phyloP scores from a whole-genome alignment of 64 coral and sea anemone genomes.

The Stylophora pistillata region DNA sequence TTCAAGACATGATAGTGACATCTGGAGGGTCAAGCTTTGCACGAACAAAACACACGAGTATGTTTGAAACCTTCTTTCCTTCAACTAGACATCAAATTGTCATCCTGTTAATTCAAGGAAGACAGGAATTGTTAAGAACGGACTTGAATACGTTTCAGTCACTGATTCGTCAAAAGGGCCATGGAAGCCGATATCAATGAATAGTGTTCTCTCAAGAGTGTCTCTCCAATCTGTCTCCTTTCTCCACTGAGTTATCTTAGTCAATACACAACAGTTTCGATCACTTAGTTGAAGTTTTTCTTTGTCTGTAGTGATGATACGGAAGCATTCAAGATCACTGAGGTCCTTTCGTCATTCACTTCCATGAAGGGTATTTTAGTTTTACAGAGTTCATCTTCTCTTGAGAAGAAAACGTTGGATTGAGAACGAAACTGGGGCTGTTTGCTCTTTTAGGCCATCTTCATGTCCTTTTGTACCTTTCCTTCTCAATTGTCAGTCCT shows the following conservation, averaged over 20 bases:
- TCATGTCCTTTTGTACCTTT: too few relatives aligned
- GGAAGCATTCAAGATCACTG: background rate
- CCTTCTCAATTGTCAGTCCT: too few relatives aligned
- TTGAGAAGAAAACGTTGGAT: too few relatives aligned
- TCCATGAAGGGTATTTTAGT: background rate
- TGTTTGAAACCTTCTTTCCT: background rate
- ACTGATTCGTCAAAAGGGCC: background rate
- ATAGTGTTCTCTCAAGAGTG: background rate
- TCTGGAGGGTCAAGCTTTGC: too few relatives aligned
- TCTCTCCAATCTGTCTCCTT: conserved; percentile 27
- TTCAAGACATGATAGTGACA: background rate
- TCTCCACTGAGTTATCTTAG: background rate
- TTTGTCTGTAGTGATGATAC: background rate
- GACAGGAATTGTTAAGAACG: background rate
- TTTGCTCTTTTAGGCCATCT: too few relatives aligned
- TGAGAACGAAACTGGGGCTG: too few relatives aligned
- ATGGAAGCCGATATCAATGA: too few relatives aligned
- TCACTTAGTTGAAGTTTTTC: too few relatives aligned
- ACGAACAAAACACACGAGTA: background rate
- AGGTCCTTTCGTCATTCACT: background rate
- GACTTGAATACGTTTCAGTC: background rate
- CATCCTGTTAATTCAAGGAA: background rate
- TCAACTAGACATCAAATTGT: background rate
- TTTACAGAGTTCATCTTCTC: too few relatives aligned
- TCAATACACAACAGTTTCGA: background rate